These are phyloP conservation scores for Oceanodroma tethys DNA, from an alignment of 2,113 vertebrate genomes.

Conservation along the genomic window DNA sequence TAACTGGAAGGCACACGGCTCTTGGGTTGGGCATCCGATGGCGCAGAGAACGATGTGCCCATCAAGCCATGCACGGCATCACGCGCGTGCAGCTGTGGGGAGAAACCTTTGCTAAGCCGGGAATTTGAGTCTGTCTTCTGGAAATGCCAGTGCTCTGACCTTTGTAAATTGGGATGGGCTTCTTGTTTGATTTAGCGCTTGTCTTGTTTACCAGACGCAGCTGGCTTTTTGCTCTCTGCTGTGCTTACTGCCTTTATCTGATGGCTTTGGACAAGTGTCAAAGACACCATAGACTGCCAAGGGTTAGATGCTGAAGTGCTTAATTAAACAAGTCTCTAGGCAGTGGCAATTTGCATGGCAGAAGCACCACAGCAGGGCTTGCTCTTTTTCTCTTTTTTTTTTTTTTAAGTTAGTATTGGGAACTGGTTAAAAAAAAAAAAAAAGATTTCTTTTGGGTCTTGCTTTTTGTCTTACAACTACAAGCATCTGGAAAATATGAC, in stretches of 20 bases:
- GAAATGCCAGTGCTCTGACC: slow-evolving; percentile 4
- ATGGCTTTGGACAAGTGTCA: slow-evolving; percentile 39
- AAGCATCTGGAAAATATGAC: not conserved
- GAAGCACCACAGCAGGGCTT: not conserved
- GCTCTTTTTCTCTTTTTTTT: not conserved
- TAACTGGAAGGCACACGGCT: accelerated
- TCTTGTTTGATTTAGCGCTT: not conserved
- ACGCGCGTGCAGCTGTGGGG: accelerated
- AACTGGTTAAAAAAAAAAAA: too few species aligned
- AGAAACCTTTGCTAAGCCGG: not conserved
- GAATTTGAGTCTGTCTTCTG: not conserved
- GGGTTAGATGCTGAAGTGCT: slow-evolving; percentile 12
- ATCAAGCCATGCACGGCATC: accelerated
- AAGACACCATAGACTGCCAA: not conserved
- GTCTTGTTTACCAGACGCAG: not conserved
- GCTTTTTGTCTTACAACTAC: not conserved
- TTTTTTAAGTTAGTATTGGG: not conserved
- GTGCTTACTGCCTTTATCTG: not conserved
- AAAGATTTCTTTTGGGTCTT: too few species aligned
- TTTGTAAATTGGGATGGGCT: not conserved
- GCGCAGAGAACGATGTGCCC: accelerated
- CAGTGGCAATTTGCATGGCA: not conserved
- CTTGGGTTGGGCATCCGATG: accelerated
- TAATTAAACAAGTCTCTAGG: slow-evolving; percentile 37
- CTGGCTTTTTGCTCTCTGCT: not conserved